Evolutionary conservation across 1,140 invertebrate species (phyloP), one percentile per base, ranked within the genome.

Genomic region (Plectus sambesii): DNA sequence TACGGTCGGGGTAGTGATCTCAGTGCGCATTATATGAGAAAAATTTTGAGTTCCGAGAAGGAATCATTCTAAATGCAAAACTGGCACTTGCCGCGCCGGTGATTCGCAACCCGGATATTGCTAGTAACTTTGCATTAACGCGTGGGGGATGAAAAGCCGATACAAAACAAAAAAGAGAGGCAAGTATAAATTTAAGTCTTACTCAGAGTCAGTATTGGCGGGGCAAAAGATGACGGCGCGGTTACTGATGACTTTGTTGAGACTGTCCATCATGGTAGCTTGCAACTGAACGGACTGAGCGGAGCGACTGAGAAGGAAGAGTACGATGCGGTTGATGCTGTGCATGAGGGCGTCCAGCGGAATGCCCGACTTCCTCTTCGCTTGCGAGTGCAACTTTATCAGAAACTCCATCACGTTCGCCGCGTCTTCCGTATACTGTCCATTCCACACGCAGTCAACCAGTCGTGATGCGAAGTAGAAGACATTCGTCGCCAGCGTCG

Each of bases 381-480:
- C 82, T 75, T 87, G 85, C n/a, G n/a, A 33, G 30, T 33, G 17
- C 30, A 33, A 33, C 43, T 68, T 63, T 5, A 71, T 22, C 46
- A 68, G 53, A 39, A 57, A 57, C 29, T 63, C 70, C 62, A 72
- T 68, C 69, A 58, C 68, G 60, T 55, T 69, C 65, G 44, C 63
- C 55, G 56, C 73, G 69, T 62, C 53, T 15, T 55, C 49, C n/a
- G 47, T 35, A 27, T 65, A 56, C 8, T 67, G 41, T 22, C 87
- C 87, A 73, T 93, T 87, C 92, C 92, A 97, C 38, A 97, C 73
- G 74, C 93, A 94, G 66, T 98, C 92, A 2, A 97, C 89, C 30
- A 96, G 80, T 56, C 90, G 76, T 0, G 85, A 83, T 0, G 85
- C 82, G 47, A 94, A 78, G 64, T 94, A 92, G 65, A 88, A 92